Evolutionary conservation across 1,140 invertebrate species (phyloP), one percentile per base, ranked within the genome.

Genomic region (Anoplolepis gracilipes): DNA sequence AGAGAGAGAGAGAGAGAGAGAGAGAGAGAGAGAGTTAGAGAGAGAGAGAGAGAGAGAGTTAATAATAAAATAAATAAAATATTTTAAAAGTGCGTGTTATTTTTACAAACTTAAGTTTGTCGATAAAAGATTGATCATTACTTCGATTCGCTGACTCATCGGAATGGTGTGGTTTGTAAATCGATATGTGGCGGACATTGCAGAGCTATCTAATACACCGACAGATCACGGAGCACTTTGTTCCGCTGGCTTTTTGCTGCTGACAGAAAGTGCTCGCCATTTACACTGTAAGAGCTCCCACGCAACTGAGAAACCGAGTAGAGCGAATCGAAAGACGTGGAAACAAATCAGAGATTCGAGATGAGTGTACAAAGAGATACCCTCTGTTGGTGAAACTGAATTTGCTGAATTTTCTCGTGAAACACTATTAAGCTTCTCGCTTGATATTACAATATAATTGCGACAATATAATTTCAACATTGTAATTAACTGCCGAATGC

Each of bases 271-370:
- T 61, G 46, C 70, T 77, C 46, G 75, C 72, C 59, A 75, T 76
- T 53, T 62, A 62, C 69, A 46, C 39, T 25, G 42, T 84, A 57
- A 64, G 64, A 84, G 78, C 65, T 81, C 22, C 16, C 33, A 65
- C 33, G 36, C 65, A 81, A 70, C 30, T 36, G 76, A 78, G 76
- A 49, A n/a, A 55, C 33, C 65, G 16, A 81, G 49, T 30, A 57
- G 57, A 59, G 28, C 22, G 65, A 72, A 81, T 59, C 78, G 78
- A 59, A 53, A 69, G 19, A 72, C 65, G 33, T 36, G 78, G 49
- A 72, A 81, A 81, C 78, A 81, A 81, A 81, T 81, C 36, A 36
- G 53, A 69, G 36, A 70, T 70, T 70, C 33, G 33, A 64, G 49
- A 81, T 22, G 33, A 28, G n/a, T 55, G 22, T 67, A 42, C n/a